Evolutionary conservation across 2,888 invertebrate species (phyloP), one percentile per base, ranked within the genome.

Genomic region (Latheticus oryzae): DNA sequence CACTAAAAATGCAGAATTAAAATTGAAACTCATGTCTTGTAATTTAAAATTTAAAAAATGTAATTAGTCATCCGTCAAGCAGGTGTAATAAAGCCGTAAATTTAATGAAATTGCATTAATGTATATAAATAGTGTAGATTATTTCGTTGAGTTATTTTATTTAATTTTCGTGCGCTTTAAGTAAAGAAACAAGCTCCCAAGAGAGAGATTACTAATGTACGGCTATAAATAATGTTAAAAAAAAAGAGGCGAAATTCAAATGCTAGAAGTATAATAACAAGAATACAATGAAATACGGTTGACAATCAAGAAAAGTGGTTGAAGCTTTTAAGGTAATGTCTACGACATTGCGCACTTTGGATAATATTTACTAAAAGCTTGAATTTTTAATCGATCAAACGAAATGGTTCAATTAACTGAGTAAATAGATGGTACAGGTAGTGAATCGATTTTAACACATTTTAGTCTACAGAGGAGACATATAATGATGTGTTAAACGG

Each of bases 401-500:
- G 37, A 13, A 28, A 35, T 35, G 53, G 45, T n/a, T 45, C 53
- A 43, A 54, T 54, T 54, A 54, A 19, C 30, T 45, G 37, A 37
- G 45, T 42, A 52, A 52, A 52, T 42, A 3, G 28, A 21, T 11
- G 35, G 13, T 16, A 16, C 15, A 42, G 26, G 42, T 42, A 51
- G 52, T 45, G 43, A 35, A 37, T 35, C 42, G 23, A n/a, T 42
- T 42, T 23, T 24, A 43, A 12, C 32, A 17, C 52, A 51, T 51
- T 23, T 40, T 40, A 40, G 28, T 32, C 30, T n/a, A 50, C 42
- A 50, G 50, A 50, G 38, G 56, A n/a, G n/a, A n/a, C n/a, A n/a
- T 40, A 50, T 56, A 50, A 56, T 56, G 48, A 56, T 56, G 56
- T 56, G 50, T 35, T 43, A 56, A 56, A 56, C 35, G 56, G 56